Evolutionary conservation across 2,113 vertebrate genomes (phyloP).

Genomic region (Alectura lathami): DNA sequence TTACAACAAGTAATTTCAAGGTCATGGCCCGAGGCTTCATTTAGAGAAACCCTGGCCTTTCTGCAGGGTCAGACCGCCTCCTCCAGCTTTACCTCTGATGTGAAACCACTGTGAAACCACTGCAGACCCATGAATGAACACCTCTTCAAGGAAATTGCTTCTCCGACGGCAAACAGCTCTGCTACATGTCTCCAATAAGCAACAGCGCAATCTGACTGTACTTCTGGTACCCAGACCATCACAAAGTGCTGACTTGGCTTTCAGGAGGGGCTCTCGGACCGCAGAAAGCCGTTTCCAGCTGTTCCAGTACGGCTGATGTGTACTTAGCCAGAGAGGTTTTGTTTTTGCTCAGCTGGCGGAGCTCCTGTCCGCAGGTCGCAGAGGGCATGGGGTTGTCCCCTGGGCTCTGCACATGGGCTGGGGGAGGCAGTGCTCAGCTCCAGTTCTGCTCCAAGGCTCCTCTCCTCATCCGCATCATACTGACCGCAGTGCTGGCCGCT

Average conservation of each 20-base stretch:
- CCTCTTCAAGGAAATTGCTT: not conserved
- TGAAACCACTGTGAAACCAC: not conserved
- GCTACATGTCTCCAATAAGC: not conserved
- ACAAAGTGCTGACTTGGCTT: constrained; percentile 47
- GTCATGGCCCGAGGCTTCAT: not conserved
- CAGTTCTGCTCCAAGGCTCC: not conserved
- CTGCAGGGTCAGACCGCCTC: not conserved
- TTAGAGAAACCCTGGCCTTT: not conserved
- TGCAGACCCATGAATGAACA: not conserved
- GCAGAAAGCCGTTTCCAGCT: constrained; percentile 37
- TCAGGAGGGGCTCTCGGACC: not conserved
- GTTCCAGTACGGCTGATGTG: not conserved
- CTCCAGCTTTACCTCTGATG: not conserved
- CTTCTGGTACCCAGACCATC: not conserved
- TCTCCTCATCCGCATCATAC: not conserved
- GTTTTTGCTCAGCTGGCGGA: not conserved
- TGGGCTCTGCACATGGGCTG: not conserved
- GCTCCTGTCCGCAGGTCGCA: not conserved
- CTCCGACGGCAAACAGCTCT: not conserved
- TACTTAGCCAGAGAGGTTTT: not conserved
- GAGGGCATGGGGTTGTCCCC: accelerated
- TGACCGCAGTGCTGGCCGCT: not conserved
- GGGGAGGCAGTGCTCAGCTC: accelerated
- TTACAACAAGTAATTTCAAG: not conserved
- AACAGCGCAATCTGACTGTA: not conserved